Percentiles rank a stretch among this genome's conserved stretches.
phyloP scores from a whole-genome alignment of 2,888 invertebrate genomes.

The Scaptomyza parva region DNA sequence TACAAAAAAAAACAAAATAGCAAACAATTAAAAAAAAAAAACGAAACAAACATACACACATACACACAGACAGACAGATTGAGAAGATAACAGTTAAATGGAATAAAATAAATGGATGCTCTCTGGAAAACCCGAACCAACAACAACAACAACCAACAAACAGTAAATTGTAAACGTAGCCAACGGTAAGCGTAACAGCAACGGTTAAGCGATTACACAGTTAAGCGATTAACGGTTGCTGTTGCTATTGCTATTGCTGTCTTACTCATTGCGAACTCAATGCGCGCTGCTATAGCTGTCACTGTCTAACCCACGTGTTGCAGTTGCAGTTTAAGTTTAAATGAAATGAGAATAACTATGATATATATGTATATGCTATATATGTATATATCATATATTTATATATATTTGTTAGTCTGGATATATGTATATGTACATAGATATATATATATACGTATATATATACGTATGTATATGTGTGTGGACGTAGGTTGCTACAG shows the following conservation, averaged over 20 bases:
- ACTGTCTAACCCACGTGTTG: constrained; percentile 59
- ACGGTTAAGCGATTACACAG: constrained; percentile 14
- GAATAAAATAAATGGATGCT: constrained; percentile 46
- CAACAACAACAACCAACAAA: constrained; percentile 1
- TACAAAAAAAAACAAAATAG: constrained; percentile 28
- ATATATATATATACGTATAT: constrained; percentile 47
- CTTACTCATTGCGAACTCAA: constrained; percentile 45
- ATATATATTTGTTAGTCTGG: constrained; percentile 24
- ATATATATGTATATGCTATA: constrained; percentile 36
- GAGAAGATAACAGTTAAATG: constrained; percentile 6
- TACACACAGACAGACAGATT: neutral
- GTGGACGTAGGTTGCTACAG: constrained; percentile 38
- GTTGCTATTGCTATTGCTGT: constrained; percentile 22
- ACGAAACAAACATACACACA: constrained; percentile 22
- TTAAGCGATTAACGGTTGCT: constrained; percentile 18
- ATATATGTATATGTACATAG: constrained; percentile 31
- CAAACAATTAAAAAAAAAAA: constrained; percentile 19
- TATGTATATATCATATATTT: constrained; percentile 29
- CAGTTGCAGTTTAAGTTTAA: constrained; percentile 50
- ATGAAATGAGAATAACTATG: constrained; percentile 35
- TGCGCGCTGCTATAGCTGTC: constrained; percentile 47
- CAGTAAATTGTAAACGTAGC: constrained; percentile 12
- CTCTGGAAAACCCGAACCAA: constrained; percentile 61
- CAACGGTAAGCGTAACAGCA: constrained; percentile 12
- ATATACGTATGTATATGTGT: constrained; percentile 48